Evolutionary conservation across 2,888 invertebrate genomes (phyloP), one percentile per base, ranked within the genome.

Genomic region (Himalopsyche anomala): DNA sequence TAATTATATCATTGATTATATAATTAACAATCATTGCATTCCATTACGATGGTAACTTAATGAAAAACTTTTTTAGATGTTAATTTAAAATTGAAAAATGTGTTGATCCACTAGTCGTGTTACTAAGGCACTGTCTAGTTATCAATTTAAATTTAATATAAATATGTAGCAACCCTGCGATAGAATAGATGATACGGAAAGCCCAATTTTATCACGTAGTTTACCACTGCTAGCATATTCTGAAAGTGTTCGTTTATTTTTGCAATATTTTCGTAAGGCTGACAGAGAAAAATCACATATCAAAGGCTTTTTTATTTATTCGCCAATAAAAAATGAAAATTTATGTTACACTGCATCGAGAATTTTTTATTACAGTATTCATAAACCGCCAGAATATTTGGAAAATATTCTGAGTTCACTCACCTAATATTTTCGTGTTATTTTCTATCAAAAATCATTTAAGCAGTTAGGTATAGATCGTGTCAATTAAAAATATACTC

Each of bases 301-400:
- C 62, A 62, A 19, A 62, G 62, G 62, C 15, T 62, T 62, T 6
- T n/a, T n/a, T 62, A 62, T 62, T 62, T 62, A 62, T 62, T 19
- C 28, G 62, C 62, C 62, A 62, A 62, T 62, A 62, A 62, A 62
- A 51, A 15, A 62, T 62, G 62, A 28, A 62, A 62, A 62, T 62
- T 62, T 62, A 62, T 62, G 62, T 19, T 11, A n/a, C 62, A 62
- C 8, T 62, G 62, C 62, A 62, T 62, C 4, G 62, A 28, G 62
- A 62, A 62, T 62, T 19, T 62, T 3, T 6, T 62, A 62, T 62
- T 19, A 19, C 11, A 28, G 62, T 28, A 28, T 62, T 19, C 28
- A 62, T 19, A 62, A 62, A 62, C 62, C 19, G 19, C 19, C 11
- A n/a, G 11, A 11, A 19, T 19, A 19, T 62, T 62, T 19, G 11